A percentile compares a stretch with the other conserved stretches of the same genome.
phyloP scores from a whole-genome alignment of 1,140 invertebrate genomes.

The Drosophila triauraria region DNA sequence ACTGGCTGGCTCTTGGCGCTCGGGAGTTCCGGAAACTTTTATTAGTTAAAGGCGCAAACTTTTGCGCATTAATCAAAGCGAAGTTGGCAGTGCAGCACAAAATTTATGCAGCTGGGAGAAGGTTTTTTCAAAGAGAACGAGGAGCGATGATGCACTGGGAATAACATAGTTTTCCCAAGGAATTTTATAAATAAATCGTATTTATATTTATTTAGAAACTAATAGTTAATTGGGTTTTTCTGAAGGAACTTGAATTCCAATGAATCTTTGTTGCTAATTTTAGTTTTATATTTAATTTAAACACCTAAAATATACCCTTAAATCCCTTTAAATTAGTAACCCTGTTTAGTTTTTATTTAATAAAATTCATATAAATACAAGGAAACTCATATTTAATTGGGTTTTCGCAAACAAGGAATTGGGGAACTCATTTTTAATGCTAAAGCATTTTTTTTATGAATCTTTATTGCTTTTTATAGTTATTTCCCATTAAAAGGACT shows the following conservation, averaged over 20 bases:
- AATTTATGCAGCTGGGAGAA: slow-evolving; percentile 58
- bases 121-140: background rate
- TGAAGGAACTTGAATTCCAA: no score
- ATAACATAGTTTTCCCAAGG: background rate
- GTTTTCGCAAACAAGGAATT: no score
- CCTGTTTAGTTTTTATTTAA: no score
- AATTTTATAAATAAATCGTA: background rate
- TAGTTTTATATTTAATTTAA: no score
- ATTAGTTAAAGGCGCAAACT: slow-evolving; percentile 68
- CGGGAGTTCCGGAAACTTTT: slow-evolving; percentile 52
- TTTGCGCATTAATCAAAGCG: slow-evolving; percentile 69
- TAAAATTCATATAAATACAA: no score
- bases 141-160: background rate
- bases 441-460: rapidly evolving
- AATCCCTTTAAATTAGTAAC: no score
- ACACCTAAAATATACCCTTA: no score
- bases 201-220: background rate
- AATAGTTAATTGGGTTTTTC: background rate
- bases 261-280: no score
- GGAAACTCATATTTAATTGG: no score
- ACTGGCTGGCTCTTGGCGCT: background rate
- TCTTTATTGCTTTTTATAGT: background rate
- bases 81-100: slow-evolving; percentile 47
- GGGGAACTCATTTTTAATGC: no score
- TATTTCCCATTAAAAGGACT: background rate